Percentiles rank a stretch among this genome's conserved stretches.
phyloP scores from a whole-genome alignment of 2,888 invertebrate genomes.

The Polymixis lichenea region DNA sequence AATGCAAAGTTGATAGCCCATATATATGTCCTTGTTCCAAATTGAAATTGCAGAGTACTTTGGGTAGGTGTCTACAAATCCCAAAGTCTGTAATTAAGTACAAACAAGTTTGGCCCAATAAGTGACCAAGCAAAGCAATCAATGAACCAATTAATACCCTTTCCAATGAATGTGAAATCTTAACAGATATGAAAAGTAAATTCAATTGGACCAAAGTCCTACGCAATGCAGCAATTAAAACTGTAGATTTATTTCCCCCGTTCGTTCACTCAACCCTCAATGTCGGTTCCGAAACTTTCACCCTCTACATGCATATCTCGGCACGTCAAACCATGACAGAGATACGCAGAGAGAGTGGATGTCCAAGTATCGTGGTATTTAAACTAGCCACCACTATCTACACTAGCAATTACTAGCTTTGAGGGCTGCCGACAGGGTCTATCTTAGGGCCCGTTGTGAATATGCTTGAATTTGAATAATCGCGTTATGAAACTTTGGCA shows the following conservation, averaged over 20 bases:
- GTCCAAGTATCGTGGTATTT: slow-evolving; percentile 56
- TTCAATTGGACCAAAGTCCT: slow-evolving; percentile 37
- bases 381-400: slow-evolving; percentile 56
- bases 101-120: slow-evolving; percentile 18
- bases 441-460: slow-evolving; percentile 21
- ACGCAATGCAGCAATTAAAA: slow-evolving; percentile 59
- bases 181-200: slow-evolving; percentile 35
- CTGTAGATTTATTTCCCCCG: slow-evolving; percentile 50
- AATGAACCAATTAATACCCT: slow-evolving; percentile 42
- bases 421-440: slow-evolving; percentile 46
- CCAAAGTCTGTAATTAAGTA: slow-evolving; percentile 23
- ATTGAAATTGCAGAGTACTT: slow-evolving; percentile 5
- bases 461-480: neutral
- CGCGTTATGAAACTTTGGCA: neutral
- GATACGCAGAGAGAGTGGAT: slow-evolving; percentile 65
- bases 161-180: slow-evolving; percentile 33
- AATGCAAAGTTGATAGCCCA: slow-evolving; percentile 13
- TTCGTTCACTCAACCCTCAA: slow-evolving; percentile 51
- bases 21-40: slow-evolving; percentile 2
- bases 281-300: slow-evolving; percentile 58
- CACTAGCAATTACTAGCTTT: slow-evolving; percentile 59
- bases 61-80: slow-evolving; percentile 30
- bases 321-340: slow-evolving; percentile 62
- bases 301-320: slow-evolving; percentile 66
- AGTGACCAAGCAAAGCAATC: slow-evolving; percentile 18